Conservation (phyloP, 2,888 invertebrate genomes). For the Apamea epomidion region DNA sequence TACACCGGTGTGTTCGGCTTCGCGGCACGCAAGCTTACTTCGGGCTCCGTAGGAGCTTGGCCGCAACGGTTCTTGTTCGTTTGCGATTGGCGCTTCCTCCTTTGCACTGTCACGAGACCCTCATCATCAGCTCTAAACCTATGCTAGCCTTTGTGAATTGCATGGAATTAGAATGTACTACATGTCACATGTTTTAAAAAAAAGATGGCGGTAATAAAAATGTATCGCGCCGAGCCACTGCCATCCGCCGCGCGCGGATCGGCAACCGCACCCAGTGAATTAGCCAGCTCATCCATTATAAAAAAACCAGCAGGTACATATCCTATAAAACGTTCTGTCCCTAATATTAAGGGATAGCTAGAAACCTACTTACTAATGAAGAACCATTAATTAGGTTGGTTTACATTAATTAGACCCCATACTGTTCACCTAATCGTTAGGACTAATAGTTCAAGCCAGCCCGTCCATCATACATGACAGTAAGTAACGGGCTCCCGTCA, state of each 20-base stretch:
- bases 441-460: neutral
- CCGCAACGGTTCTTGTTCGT: no score
- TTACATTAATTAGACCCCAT: slow-evolving; percentile 1
- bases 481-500: slow-evolving; percentile 8
- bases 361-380: neutral
- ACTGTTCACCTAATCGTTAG: neutral
- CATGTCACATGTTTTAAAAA: neutral
- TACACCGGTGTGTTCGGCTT: no score
- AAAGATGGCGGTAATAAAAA: neutral
- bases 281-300: neutral
- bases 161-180: neutral
- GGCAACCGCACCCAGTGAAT: no score
- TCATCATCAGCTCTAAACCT: no score
- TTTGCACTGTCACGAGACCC: no score
- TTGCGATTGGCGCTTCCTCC: no score
- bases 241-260: no score
- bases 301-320: neutral
- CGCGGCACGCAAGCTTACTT: no score
- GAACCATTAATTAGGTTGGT: neutral
- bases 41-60: no score
- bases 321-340: neutral
- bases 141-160: neutral
- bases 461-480: slow-evolving; percentile 4
- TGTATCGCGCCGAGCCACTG: no score
- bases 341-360: neutral